Evolutionary conservation across 2,797 vertebrate genomes (phyloP).

Genomic region (Thaleichthys pacificus): DNA sequence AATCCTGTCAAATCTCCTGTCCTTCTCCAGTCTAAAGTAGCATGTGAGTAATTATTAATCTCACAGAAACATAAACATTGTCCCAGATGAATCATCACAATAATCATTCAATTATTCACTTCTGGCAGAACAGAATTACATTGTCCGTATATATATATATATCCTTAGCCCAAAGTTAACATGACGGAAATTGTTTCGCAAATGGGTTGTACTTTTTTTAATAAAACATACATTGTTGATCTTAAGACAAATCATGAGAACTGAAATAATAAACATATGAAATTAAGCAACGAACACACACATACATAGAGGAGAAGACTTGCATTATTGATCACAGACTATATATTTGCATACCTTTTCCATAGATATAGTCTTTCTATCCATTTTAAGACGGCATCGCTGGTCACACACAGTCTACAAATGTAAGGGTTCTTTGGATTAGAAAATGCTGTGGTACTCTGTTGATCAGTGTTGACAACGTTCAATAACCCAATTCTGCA

Average conservation of each 20-base stretch:
- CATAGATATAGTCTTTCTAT: constrained; percentile 4
- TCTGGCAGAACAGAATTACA: too few species aligned
- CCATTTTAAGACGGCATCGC: neutral
- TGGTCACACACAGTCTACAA: neutral
- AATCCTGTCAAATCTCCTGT: neutral
- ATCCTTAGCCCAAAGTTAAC: neutral
- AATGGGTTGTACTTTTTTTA: neutral
- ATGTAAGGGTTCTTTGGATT: constrained; percentile 31
- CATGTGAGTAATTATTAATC: neutral
- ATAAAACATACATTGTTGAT: constrained; percentile 10
- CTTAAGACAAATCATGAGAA: neutral
- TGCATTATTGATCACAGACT: constrained; percentile 18
- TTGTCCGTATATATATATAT: too few species aligned
- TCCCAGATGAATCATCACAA: neutral
- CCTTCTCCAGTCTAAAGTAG: constrained; percentile 6
- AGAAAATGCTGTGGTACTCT: constrained; percentile 14
- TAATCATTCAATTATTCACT: neutral
- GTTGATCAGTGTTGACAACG: constrained; percentile 12
- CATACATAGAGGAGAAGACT: neutral
- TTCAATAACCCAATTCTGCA: neutral
- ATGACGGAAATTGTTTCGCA: neutral
- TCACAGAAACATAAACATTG: neutral
- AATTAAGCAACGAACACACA: neutral
- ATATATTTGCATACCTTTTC: constrained; percentile 13
- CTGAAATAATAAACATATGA: neutral